phyloP scores from a whole-genome alignment of 1,140 invertebrate genomes.

The Drosophila triauraria region DNA sequence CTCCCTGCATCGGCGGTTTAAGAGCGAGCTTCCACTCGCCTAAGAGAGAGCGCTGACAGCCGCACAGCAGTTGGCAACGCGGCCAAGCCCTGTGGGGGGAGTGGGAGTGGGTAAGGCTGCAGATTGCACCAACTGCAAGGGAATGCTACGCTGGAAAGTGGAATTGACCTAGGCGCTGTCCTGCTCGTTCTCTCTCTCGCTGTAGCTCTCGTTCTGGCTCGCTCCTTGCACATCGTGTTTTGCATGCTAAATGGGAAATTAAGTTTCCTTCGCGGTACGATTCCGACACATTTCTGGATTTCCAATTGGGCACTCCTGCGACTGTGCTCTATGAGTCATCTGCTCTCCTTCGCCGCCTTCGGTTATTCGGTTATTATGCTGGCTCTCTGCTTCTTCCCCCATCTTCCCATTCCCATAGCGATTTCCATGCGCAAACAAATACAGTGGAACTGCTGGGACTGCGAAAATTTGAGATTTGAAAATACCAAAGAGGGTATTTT shows the following conservation, averaged over 20 bases:
- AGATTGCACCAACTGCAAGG: conserved; percentile 47
- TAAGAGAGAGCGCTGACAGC: background rate
- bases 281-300: conserved; percentile 27
- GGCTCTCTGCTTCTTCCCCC: conserved; percentile 28
- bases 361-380: conserved; percentile 39
- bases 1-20: conserved; percentile 11
- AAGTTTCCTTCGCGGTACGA: conserved; percentile 8
- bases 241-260: conserved; percentile 38
- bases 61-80: conserved; percentile 26
- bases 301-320: conserved; percentile 62
- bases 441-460: conserved; percentile 10
- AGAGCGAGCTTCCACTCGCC: background rate
- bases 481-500: background rate
- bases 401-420: conserved; percentile 5
- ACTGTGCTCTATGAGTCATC: conserved; percentile 57
- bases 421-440: conserved; percentile 10
- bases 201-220: background rate
- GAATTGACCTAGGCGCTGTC: conserved; percentile 42
- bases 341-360: conserved; percentile 47
- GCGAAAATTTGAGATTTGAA: background rate
- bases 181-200: background rate
- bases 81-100: background rate
- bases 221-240: conserved; percentile 17
- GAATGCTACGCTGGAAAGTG: conserved; percentile 54
- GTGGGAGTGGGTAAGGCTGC: background rate